Percentiles rank a stretch among this genome's conserved stretches.
Evolutionary conservation across 2,797 vertebrate genomes (phyloP).

Genomic region (Pseudotriccus pelzelni): DNA sequence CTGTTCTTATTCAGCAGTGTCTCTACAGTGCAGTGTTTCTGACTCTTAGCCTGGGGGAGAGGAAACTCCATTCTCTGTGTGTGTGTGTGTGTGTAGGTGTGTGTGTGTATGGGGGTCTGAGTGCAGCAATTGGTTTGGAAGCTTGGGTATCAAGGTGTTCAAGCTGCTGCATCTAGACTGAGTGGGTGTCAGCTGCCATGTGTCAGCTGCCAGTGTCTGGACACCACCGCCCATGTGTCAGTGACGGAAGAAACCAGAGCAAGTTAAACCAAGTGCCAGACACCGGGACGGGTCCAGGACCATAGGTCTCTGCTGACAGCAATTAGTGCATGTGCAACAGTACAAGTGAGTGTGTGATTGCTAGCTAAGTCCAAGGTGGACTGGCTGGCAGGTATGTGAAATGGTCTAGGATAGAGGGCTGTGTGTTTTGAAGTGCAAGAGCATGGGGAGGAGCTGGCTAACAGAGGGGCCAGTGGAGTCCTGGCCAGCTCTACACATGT

Average conservation of each 20-base stretch:
- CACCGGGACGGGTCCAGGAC: too few relatives aligned
- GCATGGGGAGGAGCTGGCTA: neutral
- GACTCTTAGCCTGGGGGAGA: neutral
- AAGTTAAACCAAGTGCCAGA: neutral
- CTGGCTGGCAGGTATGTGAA: neutral
- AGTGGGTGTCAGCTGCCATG: neutral
- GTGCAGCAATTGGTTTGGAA: neutral
- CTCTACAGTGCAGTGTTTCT: neutral
- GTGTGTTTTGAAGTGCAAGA: neutral
- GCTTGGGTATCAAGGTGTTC: neutral
- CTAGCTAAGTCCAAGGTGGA: neutral
- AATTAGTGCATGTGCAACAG: accelerated
- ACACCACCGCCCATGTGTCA: neutral
- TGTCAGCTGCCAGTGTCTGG: neutral
- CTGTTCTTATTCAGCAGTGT: neutral
- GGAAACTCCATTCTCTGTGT: neutral
- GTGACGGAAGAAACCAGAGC: accelerated
- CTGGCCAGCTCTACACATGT: accelerated
- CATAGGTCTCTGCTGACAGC: neutral
- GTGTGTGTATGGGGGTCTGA: neutral
- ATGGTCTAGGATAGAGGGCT: neutral
- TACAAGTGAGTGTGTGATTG: neutral
- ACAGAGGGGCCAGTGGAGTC: neutral
- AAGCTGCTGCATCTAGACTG: neutral
- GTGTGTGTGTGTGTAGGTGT: accelerated